Percentiles rank a stretch among this genome's conserved stretches.
phyloP scores from a whole-genome alignment of 2,888 invertebrate genomes.

The Resseliella maxima region DNA sequence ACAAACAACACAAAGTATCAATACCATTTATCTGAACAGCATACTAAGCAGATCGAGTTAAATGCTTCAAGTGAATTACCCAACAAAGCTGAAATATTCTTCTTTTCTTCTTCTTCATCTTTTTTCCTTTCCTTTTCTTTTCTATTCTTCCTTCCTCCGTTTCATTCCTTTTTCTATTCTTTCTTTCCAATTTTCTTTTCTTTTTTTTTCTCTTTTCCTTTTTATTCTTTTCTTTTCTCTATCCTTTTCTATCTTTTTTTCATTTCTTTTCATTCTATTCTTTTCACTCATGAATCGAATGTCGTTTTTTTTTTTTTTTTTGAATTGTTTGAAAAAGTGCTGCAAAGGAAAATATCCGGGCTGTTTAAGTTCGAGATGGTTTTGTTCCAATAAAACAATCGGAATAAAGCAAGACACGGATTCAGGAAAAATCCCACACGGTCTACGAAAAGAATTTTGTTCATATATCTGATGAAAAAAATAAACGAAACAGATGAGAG shows the following conservation, averaged over 20 bases:
- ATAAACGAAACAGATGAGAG: no score
- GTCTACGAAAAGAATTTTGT: neutral
- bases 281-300: neutral
- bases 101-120: neutral
- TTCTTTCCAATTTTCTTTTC: neutral
- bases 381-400: neutral
- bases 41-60: constrained; percentile 51
- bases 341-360: constrained; percentile 12
- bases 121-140: neutral
- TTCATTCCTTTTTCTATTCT: no score
- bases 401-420: neutral
- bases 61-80: constrained; percentile 45
- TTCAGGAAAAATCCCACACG: neutral
- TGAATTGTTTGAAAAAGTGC: neutral
- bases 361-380: constrained; percentile 8
- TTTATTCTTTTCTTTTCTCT: neutral
- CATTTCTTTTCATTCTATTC: no score
- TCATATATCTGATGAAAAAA: neutral
- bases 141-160: no score
- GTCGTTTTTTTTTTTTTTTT: no score
- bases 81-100: neutral
- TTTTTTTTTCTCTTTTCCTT: neutral
- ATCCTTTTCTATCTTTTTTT: no score
- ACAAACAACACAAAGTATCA: constrained; percentile 49
- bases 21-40: constrained; percentile 37